A percentile compares a stretch with the other conserved stretches of the same genome.
Evolutionary conservation across 1,140 invertebrate species (phyloP).

Genomic region (Drosophila leontia): DNA sequence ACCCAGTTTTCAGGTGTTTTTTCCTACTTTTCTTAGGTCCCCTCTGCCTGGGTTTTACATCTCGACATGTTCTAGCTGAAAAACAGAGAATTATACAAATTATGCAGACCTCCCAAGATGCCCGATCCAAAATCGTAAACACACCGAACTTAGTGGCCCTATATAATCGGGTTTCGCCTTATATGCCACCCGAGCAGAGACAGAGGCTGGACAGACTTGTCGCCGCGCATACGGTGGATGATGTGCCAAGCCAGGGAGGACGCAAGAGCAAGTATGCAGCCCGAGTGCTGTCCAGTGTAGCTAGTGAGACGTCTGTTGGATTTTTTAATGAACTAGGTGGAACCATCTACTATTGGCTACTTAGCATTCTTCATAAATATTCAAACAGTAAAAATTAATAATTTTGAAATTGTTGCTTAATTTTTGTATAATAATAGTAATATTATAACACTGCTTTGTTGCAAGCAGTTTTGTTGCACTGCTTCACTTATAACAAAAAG

Average conservation of each 20-base stretch:
- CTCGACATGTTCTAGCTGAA: neutral
- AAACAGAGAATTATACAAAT: neutral
- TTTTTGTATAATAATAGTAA: neutral
- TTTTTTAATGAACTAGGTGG: slow-evolving; percentile 10
- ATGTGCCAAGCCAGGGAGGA: slow-evolving; percentile 2
- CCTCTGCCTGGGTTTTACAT: neutral
- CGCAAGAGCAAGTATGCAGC: neutral
- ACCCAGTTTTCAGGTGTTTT: neutral
- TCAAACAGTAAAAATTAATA: neutral
- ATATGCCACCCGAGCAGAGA: neutral
- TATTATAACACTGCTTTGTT: neutral
- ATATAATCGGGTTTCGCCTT: slow-evolving; percentile 2
- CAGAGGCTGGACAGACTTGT: neutral
- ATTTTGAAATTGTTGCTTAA: neutral
- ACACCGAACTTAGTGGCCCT: neutral
- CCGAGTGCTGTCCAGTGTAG: neutral
- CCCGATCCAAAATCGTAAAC: neutral
- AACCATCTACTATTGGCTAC: neutral
- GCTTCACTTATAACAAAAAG: neutral
- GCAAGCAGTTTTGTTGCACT: neutral
- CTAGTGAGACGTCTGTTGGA: neutral
- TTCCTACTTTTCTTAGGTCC: neutral
- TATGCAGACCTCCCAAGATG: neutral
- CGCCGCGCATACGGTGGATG: neutral
- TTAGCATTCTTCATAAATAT: too few species aligned